Evolutionary conservation across 2,797 vertebrate species (phyloP), one percentile per base, ranked within the genome.

Genomic region (Margarornis squamiger): DNA sequence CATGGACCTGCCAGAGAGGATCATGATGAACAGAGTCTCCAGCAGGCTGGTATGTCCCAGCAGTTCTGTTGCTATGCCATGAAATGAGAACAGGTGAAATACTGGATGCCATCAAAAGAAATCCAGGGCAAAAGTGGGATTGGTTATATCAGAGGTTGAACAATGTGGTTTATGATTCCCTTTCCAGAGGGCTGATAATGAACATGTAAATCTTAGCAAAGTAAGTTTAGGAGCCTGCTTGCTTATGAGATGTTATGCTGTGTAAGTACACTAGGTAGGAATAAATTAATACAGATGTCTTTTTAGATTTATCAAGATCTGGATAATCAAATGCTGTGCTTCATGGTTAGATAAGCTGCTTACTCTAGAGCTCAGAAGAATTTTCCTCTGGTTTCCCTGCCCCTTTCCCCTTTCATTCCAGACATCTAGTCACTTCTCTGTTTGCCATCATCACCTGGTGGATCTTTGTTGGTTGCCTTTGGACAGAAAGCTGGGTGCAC

Each of bases 1-100:
- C 65, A 99, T 99, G 99, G 99, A 99, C 97, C 98, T 99, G 83
- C 99, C 99, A 1, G 99, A 99, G 97, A 98, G 99, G 94, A 99
- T 99, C 94, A 99, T 99, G 99, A 99, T 99, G 97, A 99, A 99
- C 97, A 97, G 99, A 20, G 99, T 99, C 65, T 98, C 99, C 14
- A 99, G 99, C 97, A 98, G 99, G 74, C 97, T 99, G 99, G 99
- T 99, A 97, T 73, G 97, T 97, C 51, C 46, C 58, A 32, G 34
- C 59, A 70, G 41, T n/a, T 95, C 57, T 88, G 30, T 74, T 93
- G 55, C 36, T 81, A 1, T 62, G 57, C 76, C 74, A 7, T 58
- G 22, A 63, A 57, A 80, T 48, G 20, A 59, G 38, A 84, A 57
- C 9, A 48, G 22, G 59, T 84, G 58, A 73, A 71, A 48, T 72